phyloP scores from a whole-genome alignment of 1,140 invertebrate genomes.

The Drosophila melanogaster region Release_6_plus_ISO1_MT NC_004354.4:17808501-17809000 shows the following conservation, averaged over 20 bases:
- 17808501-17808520: slow-evolving; percentile 61
- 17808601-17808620: slow-evolving; percentile 1
- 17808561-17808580: neutral
- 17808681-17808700: slow-evolving; percentile 11
- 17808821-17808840: slow-evolving; percentile 63
- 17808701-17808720: slow-evolving; percentile 16
- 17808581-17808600: slow-evolving; percentile 35
- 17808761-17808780: slow-evolving; percentile 61
- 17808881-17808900: slow-evolving; percentile 15
- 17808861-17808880: slow-evolving; percentile 42
- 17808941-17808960: slow-evolving; percentile 50
- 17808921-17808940: slow-evolving; percentile 78
- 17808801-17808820: neutral
- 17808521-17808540: slow-evolving; percentile 47
- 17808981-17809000: neutral
- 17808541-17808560: slow-evolving; percentile 9
- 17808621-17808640: slow-evolving; percentile 69
- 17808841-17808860: slow-evolving; percentile 82
- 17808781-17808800: neutral
- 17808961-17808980: neutral
- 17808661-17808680: slow-evolving; percentile 14
- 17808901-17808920: slow-evolving; percentile 77
- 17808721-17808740: slow-evolving; percentile 70
- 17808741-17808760: slow-evolving; percentile 82
- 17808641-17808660: slow-evolving; percentile 55